These are phyloP conservation scores for Cranoglanis bouderius DNA, from an alignment of 2,113 vertebrate species.

Conservation along the genomic window DNA sequence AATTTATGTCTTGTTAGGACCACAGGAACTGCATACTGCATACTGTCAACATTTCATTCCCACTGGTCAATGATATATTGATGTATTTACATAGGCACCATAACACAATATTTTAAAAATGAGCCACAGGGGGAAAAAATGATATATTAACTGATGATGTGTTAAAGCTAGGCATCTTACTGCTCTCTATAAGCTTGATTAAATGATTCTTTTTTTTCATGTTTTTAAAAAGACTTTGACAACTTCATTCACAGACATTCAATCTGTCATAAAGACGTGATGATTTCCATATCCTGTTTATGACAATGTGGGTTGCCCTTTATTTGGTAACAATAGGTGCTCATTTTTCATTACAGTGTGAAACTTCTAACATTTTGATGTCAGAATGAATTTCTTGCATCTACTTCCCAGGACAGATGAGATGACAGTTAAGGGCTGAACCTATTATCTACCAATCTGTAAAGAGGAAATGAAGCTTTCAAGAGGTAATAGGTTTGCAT, in stretches of 20 bases:
- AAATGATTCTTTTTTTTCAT: slow-evolving; percentile 26
- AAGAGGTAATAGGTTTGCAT: slow-evolving; percentile 37
- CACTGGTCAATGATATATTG: not conserved
- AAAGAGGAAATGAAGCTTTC: slow-evolving; percentile 42
- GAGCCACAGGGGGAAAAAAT: not conserved
- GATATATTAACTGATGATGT: not conserved
- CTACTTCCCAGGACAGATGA: not conserved
- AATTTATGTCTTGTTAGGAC: not conserved
- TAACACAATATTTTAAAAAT: not conserved
- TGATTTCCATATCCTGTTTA: slow-evolving; percentile 13
- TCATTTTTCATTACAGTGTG: not conserved
- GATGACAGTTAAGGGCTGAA: slow-evolving; percentile 27
- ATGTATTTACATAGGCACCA: not conserved
- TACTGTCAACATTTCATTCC: not conserved
- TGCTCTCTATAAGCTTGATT: slow-evolving; percentile 2
- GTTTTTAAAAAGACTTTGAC: slow-evolving; percentile 16
- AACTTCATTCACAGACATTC: slow-evolving; percentile 28
- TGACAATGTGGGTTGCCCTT: slow-evolving; percentile 6
- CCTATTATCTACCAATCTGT: slow-evolving; percentile 42
- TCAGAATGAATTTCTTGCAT: slow-evolving; percentile 35
- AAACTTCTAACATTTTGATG: slow-evolving; percentile 23
- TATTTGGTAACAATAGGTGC: slow-evolving; percentile 11
- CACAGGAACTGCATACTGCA: not conserved
- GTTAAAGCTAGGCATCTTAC: not conserved
- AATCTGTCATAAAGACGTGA: slow-evolving; percentile 26